Conservation (phyloP, 2,113 vertebrate species). For the Pangasianodon hypophthalmus region DNA sequence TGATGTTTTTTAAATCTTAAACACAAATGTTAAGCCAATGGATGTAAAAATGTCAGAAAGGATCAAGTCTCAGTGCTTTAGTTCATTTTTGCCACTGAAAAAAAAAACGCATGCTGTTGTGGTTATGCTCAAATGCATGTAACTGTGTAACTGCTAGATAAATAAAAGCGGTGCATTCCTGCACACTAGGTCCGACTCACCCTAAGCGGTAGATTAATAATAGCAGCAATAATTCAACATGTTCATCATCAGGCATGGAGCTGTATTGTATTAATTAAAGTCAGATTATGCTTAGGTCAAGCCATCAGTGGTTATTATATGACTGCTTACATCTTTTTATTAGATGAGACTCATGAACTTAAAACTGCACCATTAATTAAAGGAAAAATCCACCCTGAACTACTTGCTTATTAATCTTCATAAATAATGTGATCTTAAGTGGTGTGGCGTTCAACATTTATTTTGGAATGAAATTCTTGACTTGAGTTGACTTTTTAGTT, state of each 20-base stretch:
- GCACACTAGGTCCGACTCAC: not conserved
- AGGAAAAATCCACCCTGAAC: not conserved
- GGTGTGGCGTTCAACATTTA: not conserved
- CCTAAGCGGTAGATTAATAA: not conserved
- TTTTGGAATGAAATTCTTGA: not conserved
- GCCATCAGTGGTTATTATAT: not conserved
- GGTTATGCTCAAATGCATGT: not conserved
- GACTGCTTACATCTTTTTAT: not conserved
- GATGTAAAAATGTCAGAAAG: not conserved
- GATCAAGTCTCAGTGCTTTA: not conserved
- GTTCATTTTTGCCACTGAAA: not conserved
- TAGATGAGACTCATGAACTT: not conserved
- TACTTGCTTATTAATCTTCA: not conserved
- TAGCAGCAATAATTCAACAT: not conserved
- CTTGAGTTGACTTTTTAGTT: not conserved
- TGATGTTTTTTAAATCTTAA: not conserved
- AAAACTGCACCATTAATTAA: not conserved
- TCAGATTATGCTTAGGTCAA: not conserved
- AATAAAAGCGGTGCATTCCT: not conserved
- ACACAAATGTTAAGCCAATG: not conserved
- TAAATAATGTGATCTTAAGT: not conserved
- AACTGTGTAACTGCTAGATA: not conserved
- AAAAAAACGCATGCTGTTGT: not conserved
- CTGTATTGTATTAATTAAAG: constrained; percentile 14
- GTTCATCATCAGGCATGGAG: not conserved